A percentile compares a stretch with the other conserved stretches of the same genome.
These are phyloP conservation scores for Stegodyphus mimosarum DNA, from an alignment of 1,140 invertebrate genomes.

Conservation along the genomic window DNA sequence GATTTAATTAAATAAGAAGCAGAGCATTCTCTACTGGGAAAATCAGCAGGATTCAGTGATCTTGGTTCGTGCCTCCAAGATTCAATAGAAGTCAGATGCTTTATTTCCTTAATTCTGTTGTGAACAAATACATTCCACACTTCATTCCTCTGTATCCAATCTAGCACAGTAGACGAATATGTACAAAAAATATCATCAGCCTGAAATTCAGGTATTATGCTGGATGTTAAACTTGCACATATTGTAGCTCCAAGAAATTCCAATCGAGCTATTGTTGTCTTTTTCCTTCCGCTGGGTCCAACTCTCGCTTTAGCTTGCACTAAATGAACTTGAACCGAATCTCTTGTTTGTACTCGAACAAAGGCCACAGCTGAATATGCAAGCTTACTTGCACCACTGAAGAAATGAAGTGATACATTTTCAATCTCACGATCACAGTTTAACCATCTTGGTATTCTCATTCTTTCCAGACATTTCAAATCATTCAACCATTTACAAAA, in stretches of 20 bases:
- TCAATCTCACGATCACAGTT: not conserved
- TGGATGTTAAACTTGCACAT: not conserved
- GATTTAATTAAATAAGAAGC: not conserved
- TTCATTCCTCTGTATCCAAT: conserved; percentile 14
- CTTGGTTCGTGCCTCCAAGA: conserved; percentile 44
- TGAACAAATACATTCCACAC: conserved; percentile 33
- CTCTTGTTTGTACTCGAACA: conserved; percentile 14
- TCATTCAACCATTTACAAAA: not conserved
- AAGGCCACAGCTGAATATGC: conserved; percentile 30
- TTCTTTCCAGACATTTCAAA: not conserved
- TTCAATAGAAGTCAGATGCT: conserved; percentile 10
- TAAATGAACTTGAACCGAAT: conserved; percentile 12
- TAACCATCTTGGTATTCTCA: conserved; percentile 14
- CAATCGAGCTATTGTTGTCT: conserved; percentile 24
- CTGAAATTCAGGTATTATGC: not conserved
- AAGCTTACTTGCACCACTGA: conserved; percentile 17
- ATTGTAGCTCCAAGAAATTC: conserved; percentile 25
- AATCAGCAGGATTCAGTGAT: conserved; percentile 38
- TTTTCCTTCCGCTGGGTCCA: conserved; percentile 19
- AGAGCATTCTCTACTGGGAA: conserved; percentile 21
- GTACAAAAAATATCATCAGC: conserved; percentile 20
- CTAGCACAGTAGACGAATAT: conserved; percentile 16
- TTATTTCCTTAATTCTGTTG: conserved; percentile 49
- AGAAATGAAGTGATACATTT: not conserved
- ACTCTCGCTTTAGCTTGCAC: conserved; percentile 28